Evolutionary conservation across 1,140 invertebrate genomes (phyloP), one percentile per base, ranked within the genome.

Genomic region (Vollenhovia emeryi): DNA sequence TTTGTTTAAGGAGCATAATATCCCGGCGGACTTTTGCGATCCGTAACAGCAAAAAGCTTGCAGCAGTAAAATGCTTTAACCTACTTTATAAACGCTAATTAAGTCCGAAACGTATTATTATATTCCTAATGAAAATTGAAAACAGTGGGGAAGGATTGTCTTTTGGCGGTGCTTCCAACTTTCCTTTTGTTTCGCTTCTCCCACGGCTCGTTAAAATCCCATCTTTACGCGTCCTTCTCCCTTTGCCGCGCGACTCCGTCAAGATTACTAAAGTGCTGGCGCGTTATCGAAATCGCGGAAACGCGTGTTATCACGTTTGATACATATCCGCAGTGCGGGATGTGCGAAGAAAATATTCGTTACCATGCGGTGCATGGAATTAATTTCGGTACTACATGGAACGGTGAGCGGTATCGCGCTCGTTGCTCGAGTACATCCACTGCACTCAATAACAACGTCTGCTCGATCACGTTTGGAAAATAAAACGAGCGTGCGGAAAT

Each of bases 1-100:
- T 82, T 82, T 82, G 78, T 27, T 57, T 73, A 82, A 82, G 27
- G 66, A 73, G 78, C 50, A 52, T 82, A 82, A 82, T 73, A 82
- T 82, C 64, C 50, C 50, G 27, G 7, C 78, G 52, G 78, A 73
- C 36, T 73, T 69, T 43, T 43, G 78, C 36, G 78, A 57, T 73
- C 66, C 62, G n/a, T 60, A 71, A 40, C 66, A 27, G 66, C n/a
- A 57, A 43, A 82, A 45, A 82, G 66, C 50, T 73, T 27, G 36
- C 13, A 68, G 27, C 66, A 27, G 50, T 82, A 55, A 71, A 73
- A 82, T 52, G 78, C 64, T 55, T 80, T 71, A 80, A 80, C 50
- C 64, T 71, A 57, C 78, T 73, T 73, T 71, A 57, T 43, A 57
- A 59, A 82, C 50, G 66, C 36, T 82, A 73, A 73, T 82, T 82